Conservation (phyloP, 2,888 invertebrate species). For the Altica lythri region DNA sequence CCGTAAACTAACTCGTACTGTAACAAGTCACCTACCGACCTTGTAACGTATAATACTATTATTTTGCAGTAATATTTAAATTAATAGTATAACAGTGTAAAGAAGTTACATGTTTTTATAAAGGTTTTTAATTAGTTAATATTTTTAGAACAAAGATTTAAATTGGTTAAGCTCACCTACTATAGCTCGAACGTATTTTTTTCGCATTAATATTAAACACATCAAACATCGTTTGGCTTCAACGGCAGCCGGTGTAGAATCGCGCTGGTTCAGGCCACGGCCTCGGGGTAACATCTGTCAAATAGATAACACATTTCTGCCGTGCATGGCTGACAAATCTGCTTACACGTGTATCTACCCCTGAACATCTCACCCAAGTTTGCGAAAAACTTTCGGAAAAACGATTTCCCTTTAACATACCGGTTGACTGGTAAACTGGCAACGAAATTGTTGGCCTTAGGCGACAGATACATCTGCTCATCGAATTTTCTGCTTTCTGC, state of each 20-base stretch:
- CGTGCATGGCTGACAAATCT: conserved; percentile 44
- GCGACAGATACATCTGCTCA: conserved; percentile 13
- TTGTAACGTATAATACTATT: no score
- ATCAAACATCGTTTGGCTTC: conserved; percentile 10
- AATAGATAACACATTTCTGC: conserved; percentile 31
- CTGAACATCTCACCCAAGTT: conserved; percentile 31
- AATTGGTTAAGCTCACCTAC: no score
- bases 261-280: conserved; percentile 4
- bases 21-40: no score
- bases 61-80: no score
- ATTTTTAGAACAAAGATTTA: no score
- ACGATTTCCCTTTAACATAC: conserved; percentile 20
- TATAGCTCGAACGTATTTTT: no score
- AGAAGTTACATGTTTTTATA: no score
- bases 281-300: conserved; percentile 34
- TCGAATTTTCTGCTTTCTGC: no score
- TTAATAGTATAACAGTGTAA: no score
- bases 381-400: conserved; percentile 33
- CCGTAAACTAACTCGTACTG: no score
- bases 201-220: conserved; percentile 4
- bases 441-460: conserved; percentile 23
- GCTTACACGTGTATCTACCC: conserved; percentile 40
- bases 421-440: conserved; percentile 6
- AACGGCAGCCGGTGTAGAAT: conserved; percentile 4
- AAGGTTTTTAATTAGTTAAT: no score